A percentile compares a stretch with the other conserved stretches of the same genome.
These are phyloP conservation scores for Clostera curtula DNA, from an alignment of 2,888 invertebrate genomes.

Conservation along the genomic window DNA sequence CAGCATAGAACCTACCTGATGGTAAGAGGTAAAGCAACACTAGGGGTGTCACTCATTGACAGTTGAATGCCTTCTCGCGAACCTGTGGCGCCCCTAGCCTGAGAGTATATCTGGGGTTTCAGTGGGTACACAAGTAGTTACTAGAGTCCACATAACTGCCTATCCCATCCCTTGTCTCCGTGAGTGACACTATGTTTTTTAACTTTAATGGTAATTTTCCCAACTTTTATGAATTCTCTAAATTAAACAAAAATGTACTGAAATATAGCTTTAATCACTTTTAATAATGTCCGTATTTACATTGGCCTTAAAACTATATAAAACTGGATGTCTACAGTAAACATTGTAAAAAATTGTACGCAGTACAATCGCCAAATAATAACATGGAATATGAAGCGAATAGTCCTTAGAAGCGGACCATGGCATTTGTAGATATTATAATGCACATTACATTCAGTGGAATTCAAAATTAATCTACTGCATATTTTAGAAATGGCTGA, in stretches of 20 bases:
- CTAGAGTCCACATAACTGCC: no score
- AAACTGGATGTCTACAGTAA: constrained; percentile 66
- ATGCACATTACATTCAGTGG: background rate
- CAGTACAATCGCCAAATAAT: constrained; percentile 41
- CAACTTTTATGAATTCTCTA: constrained; percentile 2
- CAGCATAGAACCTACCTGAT: no score
- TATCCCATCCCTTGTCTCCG: no score
- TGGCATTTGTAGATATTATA: background rate
- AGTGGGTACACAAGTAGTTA: no score
- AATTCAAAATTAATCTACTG: background rate
- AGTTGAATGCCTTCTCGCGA: no score
- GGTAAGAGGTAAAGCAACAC: constrained; percentile 5
- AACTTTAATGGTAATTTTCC: background rate
- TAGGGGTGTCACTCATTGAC: background rate
- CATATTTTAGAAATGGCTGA: background rate
- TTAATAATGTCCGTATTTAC: constrained; percentile 68
- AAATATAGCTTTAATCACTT: constrained; percentile 73
- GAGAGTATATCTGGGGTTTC: no score
- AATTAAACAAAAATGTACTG: constrained; percentile 36
- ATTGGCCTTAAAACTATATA: constrained; percentile 58
- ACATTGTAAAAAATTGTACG: constrained; percentile 60
- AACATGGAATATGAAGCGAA: constrained; percentile 18
- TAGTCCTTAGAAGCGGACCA: background rate
- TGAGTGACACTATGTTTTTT: background rate
- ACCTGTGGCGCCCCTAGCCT: no score